Conservation (phyloP, 2,797 vertebrate genomes). For the Myiotriccus ornatus region DNA sequence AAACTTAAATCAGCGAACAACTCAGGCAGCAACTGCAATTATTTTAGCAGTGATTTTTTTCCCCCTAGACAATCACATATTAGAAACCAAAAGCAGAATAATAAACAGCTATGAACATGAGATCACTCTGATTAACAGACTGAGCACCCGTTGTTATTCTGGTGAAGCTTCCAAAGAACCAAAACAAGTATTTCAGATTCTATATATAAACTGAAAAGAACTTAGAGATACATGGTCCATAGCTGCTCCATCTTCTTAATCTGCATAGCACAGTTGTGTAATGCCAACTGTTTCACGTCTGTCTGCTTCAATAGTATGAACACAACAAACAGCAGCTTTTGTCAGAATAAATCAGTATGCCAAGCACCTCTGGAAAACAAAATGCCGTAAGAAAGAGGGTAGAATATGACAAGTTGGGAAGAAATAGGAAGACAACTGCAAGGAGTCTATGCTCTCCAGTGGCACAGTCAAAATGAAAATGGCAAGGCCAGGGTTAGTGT, state of each 20-base stretch:
- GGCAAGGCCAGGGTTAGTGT: background rate
- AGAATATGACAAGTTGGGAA: background rate
- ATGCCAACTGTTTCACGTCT: background rate
- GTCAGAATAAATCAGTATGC: background rate
- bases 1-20: background rate
- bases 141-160: background rate
- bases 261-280: background rate
- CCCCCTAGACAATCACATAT: background rate
- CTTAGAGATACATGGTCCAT: fast-evolving
- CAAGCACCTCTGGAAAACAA: background rate
- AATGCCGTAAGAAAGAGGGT: background rate
- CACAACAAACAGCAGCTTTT: background rate
- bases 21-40: background rate
- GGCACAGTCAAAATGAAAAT: background rate
- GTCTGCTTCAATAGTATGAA: background rate
- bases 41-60: background rate
- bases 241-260: background rate
- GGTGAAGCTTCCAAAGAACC: background rate
- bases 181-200: background rate
- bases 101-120: background rate
- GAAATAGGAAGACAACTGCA: background rate
- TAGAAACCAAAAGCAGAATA: background rate
- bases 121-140: background rate
- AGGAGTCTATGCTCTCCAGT: background rate
- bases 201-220: background rate